Evolutionary conservation across 1,140 invertebrate species (phyloP).

Genomic region (Pogonomyrmex barbatus): DNA sequence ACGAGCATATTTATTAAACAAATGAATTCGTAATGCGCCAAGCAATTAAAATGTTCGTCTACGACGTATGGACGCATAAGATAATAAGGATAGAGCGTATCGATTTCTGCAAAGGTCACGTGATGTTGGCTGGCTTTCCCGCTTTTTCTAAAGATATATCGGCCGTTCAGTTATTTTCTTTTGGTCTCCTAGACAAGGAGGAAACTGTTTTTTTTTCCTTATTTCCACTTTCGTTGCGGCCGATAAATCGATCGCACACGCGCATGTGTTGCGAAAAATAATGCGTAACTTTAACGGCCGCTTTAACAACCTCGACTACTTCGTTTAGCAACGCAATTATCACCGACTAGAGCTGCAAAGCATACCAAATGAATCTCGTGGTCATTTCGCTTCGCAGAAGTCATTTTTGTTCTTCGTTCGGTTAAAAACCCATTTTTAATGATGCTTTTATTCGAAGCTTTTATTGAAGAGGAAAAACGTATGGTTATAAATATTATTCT

Average conservation of each 20-base stretch:
- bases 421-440: conserved; percentile 1
- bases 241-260: conserved; percentile 66
- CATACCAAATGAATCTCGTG: neutral
- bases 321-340: conserved; percentile 40
- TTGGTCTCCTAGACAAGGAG: conserved; percentile 55
- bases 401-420: neutral
- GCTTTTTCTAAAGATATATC: conserved; percentile 63
- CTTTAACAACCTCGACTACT: conserved; percentile 37
- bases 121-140: conserved; percentile 43
- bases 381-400: neutral
- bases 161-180: conserved; percentile 58
- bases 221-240: conserved; percentile 48
- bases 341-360: neutral
- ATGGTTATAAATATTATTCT: no score
- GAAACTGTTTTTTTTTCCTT: conserved; percentile 50
- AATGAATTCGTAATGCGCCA: neutral
- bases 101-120: conserved; percentile 67
- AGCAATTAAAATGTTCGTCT: conserved; percentile 36
- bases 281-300: conserved; percentile 37
- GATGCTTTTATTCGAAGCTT: neutral
- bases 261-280: conserved; percentile 53
- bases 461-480: neutral
- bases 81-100: conserved; percentile 51
- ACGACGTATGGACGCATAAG: conserved; percentile 33
- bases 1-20: neutral